phyloP scores from a whole-genome alignment of 2,888 invertebrate genomes.

The Neoascia interrupta region DNA sequence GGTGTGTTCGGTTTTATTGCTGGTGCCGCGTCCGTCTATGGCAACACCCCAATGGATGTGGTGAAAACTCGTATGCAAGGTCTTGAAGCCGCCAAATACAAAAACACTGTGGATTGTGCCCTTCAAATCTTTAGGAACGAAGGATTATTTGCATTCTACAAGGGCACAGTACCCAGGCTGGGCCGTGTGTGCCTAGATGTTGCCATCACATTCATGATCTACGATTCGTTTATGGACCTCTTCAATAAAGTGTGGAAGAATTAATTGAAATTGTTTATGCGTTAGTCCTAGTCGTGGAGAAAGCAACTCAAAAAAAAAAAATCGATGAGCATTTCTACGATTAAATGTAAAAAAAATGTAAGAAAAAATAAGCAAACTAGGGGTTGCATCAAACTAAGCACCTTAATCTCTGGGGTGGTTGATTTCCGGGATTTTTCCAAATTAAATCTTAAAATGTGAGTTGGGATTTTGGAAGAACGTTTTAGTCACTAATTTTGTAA shows the following conservation, averaged over 20 bases:
- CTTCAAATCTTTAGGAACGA: constrained; percentile 95
- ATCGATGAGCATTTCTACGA: constrained; percentile 25
- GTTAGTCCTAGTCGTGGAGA: constrained; percentile 47
- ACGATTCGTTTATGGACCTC: constrained; percentile 98
- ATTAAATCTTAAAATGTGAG: too few relatives aligned
- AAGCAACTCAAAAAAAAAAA: constrained; percentile 20
- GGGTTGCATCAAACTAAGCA: too few relatives aligned
- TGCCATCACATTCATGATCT: constrained; percentile 99
- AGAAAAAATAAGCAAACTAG: too few relatives aligned
- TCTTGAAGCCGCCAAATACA: constrained; percentile 97
- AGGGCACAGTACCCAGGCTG: constrained; percentile 97
- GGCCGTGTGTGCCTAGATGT: constrained; percentile 98
- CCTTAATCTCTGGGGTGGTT: too few relatives aligned
- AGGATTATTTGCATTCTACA: constrained; percentile 97
- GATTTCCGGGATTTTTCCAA: too few relatives aligned
- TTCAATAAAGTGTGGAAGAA: constrained; percentile 91
- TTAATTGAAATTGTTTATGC: too few relatives aligned
- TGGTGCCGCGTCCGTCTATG: constrained; percentile 97
- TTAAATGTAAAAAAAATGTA: too few relatives aligned
- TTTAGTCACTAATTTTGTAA: too few relatives aligned
- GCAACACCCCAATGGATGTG: constrained; percentile 99
- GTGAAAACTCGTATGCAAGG: constrained; percentile 99
- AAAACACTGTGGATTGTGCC: constrained; percentile 95
- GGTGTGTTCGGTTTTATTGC: constrained; percentile 96
- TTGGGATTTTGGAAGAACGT: too few relatives aligned